Conservation (phyloP, 2,113 vertebrate species). For the Coturnix japonica region DNA sequence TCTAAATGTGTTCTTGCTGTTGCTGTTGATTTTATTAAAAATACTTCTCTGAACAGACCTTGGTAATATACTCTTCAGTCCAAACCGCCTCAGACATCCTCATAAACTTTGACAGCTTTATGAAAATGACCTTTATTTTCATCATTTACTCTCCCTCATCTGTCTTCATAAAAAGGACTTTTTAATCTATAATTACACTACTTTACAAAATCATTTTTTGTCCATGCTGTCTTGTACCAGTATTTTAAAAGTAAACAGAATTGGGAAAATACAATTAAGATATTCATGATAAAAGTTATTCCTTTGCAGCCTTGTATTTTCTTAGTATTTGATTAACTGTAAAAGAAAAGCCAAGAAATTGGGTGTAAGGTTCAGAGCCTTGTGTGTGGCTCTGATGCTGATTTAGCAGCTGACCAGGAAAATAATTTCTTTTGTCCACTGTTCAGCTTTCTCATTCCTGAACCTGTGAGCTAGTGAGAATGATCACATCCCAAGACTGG, state of each 20-base stretch:
- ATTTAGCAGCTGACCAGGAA: not conserved
- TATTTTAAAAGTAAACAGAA: not conserved
- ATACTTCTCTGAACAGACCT: not conserved
- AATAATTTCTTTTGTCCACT: not conserved
- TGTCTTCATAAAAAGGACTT: not conserved
- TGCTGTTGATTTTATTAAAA: not conserved
- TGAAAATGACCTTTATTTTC: not conserved
- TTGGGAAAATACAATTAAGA: not conserved
- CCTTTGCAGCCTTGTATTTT: not conserved
- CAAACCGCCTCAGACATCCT: not conserved
- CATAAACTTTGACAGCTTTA: not conserved
- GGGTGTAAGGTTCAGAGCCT: not conserved
- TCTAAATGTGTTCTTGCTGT: not conserved
- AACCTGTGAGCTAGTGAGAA: not conserved
- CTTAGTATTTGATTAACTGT: not conserved
- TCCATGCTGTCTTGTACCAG: fast-evolving
- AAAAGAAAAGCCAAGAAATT: not conserved
- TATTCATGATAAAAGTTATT: not conserved
- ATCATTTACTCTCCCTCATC: not conserved
- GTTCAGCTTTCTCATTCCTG: not conserved
- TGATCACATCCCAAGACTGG: not conserved
- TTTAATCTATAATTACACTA: not conserved
- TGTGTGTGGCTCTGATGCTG: not conserved
- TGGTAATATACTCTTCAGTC: not conserved
- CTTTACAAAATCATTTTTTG: not conserved